Conservation (phyloP, 1,140 invertebrate genomes). For the Drosophila punjabiensis region DNA sequence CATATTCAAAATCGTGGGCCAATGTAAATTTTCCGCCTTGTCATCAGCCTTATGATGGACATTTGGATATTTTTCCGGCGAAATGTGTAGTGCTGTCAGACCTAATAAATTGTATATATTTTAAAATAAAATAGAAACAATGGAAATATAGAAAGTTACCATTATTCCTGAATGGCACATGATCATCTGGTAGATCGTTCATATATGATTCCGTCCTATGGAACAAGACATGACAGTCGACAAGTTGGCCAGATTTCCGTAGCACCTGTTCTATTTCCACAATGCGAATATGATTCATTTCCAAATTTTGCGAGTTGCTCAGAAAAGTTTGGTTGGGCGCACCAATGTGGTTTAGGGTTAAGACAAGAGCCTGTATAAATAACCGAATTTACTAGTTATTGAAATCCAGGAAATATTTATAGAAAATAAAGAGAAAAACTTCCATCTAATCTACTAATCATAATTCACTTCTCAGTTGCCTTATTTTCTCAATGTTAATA, state of each 20-base stretch:
- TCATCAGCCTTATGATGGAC: conserved; percentile 25
- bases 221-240: conserved; percentile 38
- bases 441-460: no score
- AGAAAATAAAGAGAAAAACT: background rate
- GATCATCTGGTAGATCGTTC: conserved; percentile 47
- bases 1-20: conserved; percentile 54
- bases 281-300: conserved; percentile 6
- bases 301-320: conserved; percentile 26
- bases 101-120: conserved; percentile 8
- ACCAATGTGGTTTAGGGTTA: conserved; percentile 50
- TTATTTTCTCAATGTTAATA: no score
- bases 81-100: conserved; percentile 39
- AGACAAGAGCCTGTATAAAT: conserved; percentile 10
- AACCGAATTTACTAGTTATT: no score
- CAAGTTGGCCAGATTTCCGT: conserved; percentile 8
- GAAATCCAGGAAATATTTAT: background rate
- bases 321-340: conserved; percentile 41
- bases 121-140: background rate
- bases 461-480: no score
- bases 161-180: conserved; percentile 30
- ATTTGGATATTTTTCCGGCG: conserved; percentile 36
- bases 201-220: conserved; percentile 17
- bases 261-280: conserved; percentile 35
- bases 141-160: conserved; percentile 7
- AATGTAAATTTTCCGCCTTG: conserved; percentile 36